phyloP scores from a whole-genome alignment of 2,113 vertebrate species.

The Calidris pugnax region DNA sequence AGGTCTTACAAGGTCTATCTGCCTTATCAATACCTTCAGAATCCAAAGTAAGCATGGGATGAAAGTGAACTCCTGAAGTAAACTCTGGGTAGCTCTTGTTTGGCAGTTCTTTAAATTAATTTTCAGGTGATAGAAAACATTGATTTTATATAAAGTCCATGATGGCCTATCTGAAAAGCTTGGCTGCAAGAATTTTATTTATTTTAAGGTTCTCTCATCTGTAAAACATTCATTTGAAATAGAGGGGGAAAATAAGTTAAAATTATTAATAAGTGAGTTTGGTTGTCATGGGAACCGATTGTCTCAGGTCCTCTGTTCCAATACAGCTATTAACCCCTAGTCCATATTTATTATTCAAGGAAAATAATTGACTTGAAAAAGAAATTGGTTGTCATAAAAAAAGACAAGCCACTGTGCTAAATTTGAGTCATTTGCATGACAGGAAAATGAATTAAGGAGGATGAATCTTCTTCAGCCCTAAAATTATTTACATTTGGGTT shows the following conservation, averaged over 20 bases:
- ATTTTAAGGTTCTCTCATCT: constrained; percentile 50
- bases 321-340: constrained; percentile 62
- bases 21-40: neutral
- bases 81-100: neutral
- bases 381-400: constrained; percentile 71
- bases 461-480: constrained; percentile 23
- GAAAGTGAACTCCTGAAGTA: neutral
- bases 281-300: constrained; percentile 73
- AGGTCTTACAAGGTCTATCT: neutral
- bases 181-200: neutral
- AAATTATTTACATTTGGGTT: constrained; percentile 64
- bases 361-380: constrained; percentile 65
- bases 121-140: constrained; percentile 1
- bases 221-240: constrained; percentile 22
- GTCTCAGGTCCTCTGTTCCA: constrained; percentile 58
- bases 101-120: neutral
- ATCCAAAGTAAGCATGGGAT: neutral
- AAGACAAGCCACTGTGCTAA: constrained; percentile 52
- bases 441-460: constrained; percentile 64
- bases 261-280: constrained; percentile 67
- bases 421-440: constrained; percentile 60
- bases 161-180: neutral
- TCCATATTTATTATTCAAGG: constrained; percentile 73
- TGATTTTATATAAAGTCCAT: neutral
- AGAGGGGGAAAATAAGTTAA: constrained; percentile 53